phyloP scores from a whole-genome alignment of 2,797 vertebrate species.

The Linurgus olivaceus region DNA sequence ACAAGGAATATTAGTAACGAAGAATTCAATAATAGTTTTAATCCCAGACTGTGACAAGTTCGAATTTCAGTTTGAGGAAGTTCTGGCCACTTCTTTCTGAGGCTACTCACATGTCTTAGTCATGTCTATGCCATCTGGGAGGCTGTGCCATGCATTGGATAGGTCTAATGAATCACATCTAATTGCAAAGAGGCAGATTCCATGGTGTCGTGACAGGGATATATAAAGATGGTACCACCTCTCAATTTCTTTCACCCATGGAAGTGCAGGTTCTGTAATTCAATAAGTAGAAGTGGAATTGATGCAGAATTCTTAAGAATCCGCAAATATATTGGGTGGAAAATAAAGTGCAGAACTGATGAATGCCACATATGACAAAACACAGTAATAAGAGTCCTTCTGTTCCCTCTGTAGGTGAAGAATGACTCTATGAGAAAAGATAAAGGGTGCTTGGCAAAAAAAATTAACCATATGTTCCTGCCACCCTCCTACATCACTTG shows the following conservation, averaged over 20 bases:
- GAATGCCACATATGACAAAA: background rate
- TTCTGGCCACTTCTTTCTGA: background rate
- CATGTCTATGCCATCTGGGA: background rate
- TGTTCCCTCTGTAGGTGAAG: conserved; percentile 22
- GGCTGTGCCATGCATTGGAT: background rate
- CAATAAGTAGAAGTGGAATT: background rate
- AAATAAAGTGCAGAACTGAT: background rate
- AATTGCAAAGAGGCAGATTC: background rate
- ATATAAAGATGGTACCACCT: background rate
- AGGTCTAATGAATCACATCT: background rate
- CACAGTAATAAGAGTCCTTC: background rate
- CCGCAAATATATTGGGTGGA: background rate
- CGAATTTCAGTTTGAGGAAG: background rate
- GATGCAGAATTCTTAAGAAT: background rate
- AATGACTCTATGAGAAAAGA: conserved; percentile 4
- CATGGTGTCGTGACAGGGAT: fast-evolving
- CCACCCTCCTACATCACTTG: background rate
- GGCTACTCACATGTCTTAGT: background rate
- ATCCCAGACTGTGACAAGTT: background rate
- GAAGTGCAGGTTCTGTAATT: background rate
- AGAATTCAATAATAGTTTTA: background rate
- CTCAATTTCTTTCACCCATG: background rate
- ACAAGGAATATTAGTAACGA: background rate
- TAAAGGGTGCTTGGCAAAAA: conserved; percentile 16
- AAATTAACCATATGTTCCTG: conserved; percentile 43